These are phyloP conservation scores for Penaeus japonicus DNA, from an alignment of 1,140 invertebrate species.

Conservation along the genomic window DNA sequence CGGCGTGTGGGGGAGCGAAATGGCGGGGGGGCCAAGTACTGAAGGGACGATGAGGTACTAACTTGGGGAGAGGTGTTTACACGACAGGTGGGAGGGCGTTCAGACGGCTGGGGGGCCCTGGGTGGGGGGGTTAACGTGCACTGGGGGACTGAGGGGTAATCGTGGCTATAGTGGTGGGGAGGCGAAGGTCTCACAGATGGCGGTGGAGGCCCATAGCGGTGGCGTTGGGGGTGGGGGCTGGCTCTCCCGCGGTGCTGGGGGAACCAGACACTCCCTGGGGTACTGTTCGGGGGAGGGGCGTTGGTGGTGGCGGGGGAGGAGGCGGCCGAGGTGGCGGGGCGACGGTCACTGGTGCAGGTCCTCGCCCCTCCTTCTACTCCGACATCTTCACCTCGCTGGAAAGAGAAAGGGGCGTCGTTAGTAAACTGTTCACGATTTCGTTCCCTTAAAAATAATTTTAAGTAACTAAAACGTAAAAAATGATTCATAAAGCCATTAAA, in stretches of 20 bases:
- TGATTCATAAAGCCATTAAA: too few species aligned
- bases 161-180: neutral
- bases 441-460: neutral
- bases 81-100: too few species aligned
- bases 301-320: neutral
- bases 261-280: slow-evolving; percentile 33
- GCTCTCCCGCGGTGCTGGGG: slow-evolving; percentile 9
- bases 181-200: neutral
- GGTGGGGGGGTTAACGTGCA: too few species aligned
- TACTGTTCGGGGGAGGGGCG: slow-evolving; percentile 7
- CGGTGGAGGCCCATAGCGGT: slow-evolving; percentile 12
- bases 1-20: neutral
- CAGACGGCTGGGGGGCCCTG: too few species aligned
- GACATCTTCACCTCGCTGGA: slow-evolving; percentile 45
- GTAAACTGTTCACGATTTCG: too few species aligned
- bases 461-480: neutral
- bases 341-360: neutral
- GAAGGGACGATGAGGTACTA: neutral
- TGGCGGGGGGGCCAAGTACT: neutral
- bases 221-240: slow-evolving; percentile 30
- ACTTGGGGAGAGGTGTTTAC: neutral
- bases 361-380: slow-evolving; percentile 28
- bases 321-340: neutral
- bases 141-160: too few species aligned
- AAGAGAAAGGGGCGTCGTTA: neutral